Percentiles rank a stretch among this genome's conserved stretches.
Conservation (phyloP, 2,888 invertebrate genomes). For the Cancer borealis region DNA sequence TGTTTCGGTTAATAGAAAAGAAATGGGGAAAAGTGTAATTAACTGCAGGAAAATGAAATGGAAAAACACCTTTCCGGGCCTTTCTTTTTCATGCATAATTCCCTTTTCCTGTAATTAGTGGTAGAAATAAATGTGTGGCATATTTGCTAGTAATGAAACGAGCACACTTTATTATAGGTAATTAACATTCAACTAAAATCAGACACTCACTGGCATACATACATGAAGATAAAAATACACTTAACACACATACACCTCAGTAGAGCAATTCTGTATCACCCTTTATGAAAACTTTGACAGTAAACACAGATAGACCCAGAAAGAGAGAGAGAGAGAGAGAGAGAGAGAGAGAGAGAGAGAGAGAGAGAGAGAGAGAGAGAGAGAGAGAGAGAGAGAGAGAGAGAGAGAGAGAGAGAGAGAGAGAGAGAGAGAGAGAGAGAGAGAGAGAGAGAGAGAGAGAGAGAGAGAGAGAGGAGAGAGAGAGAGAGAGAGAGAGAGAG, state of each 20-base stretch:
- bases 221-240: background rate
- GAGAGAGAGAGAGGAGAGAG: background rate
- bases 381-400: background rate
- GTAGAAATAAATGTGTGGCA: background rate
- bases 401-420: no score
- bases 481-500: background rate
- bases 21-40: background rate
- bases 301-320: no score
- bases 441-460: background rate
- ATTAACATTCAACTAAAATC: background rate
- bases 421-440: background rate
- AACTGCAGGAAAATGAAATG: background rate
- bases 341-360: background rate
- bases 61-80: background rate
- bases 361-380: background rate
- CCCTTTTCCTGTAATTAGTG: background rate
- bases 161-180: background rate
- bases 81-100: background rate
- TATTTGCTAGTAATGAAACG: background rate
- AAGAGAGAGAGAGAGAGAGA: slow-evolving; percentile 7
- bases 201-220: background rate
- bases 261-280: background rate
- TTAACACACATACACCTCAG: background rate
- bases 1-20: no score
- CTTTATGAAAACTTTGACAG: background rate